Evolutionary conservation across 2,888 invertebrate species (phyloP).

Genomic region (Eudasyphora cyanicolor): DNA sequence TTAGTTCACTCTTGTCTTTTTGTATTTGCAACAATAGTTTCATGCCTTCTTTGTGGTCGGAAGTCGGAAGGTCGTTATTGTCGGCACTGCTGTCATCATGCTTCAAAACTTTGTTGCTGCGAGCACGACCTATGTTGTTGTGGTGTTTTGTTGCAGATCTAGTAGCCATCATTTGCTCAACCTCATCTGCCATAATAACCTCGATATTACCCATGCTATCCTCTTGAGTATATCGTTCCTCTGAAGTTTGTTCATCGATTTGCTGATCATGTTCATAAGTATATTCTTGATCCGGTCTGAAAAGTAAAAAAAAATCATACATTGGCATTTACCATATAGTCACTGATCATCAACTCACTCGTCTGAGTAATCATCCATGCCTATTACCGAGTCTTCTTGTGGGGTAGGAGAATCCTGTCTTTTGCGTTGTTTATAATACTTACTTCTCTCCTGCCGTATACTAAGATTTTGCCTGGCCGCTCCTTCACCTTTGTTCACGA

Average conservation of each 20-base stretch:
- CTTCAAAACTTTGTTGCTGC: conserved; percentile 42
- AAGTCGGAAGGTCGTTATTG: conserved; percentile 54
- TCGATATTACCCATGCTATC: conserved; percentile 65
- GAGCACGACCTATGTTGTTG: conserved; percentile 45
- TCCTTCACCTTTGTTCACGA: conserved; percentile 74
- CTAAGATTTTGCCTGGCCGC: conserved; percentile 72
- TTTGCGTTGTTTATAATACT: conserved; percentile 74
- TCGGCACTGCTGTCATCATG: conserved; percentile 10
- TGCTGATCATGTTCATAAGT: conserved; percentile 67
- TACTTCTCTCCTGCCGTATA: conserved; percentile 75
- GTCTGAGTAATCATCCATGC: conserved; percentile 67
- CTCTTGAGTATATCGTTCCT: conserved; percentile 66
- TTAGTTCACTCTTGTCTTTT: conserved; percentile 75
- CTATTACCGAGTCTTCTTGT: conserved; percentile 67
- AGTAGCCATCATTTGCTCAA: conserved; percentile 37
- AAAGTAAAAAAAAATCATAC: background rate
- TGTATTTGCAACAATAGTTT: conserved; percentile 74
- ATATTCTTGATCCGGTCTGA: conserved; percentile 59
- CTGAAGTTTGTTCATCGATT: conserved; percentile 61
- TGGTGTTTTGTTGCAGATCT: conserved; percentile 36
- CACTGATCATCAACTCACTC: conserved; percentile 51
- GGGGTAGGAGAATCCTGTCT: conserved; percentile 64
- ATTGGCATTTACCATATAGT: background rate
- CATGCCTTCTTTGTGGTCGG: conserved; percentile 70
- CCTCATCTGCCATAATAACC: conserved; percentile 57